A percentile compares a stretch with the other conserved stretches of the same genome.
Evolutionary conservation across 2,888 invertebrate species (phyloP).

Genomic region (Ectobius pallidus): DNA sequence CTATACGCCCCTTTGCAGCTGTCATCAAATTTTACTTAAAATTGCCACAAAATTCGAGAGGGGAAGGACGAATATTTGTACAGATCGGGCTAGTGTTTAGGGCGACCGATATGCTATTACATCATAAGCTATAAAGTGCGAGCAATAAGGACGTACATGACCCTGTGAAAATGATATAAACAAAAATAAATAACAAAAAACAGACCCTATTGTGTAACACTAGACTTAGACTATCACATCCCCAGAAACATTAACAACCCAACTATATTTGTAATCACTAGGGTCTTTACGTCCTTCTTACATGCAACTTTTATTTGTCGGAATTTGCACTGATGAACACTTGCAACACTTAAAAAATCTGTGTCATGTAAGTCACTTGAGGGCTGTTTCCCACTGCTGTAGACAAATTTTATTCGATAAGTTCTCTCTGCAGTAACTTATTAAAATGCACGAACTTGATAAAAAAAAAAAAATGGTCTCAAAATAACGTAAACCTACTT

Average conservation of each 20-base stretch:
- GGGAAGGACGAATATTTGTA: not conserved
- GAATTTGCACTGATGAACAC: no score
- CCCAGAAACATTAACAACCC: not conserved
- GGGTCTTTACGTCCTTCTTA: slow-evolving; percentile 1
- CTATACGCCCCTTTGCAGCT: not conserved
- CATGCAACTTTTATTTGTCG: not conserved
- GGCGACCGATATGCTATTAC: slow-evolving; percentile 19
- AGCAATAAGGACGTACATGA: slow-evolving; percentile 1
- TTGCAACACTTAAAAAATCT: no score
- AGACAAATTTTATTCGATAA: no score
- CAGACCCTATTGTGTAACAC: not conserved
- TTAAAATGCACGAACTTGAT: no score
- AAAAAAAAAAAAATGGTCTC: no score
- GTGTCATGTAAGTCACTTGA: no score
- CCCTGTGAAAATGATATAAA: not conserved
- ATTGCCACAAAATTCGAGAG: not conserved
- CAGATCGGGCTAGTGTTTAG: not conserved
- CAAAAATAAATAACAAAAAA: not conserved
- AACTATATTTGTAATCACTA: not conserved
- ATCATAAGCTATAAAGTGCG: not conserved
- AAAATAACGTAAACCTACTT: no score
- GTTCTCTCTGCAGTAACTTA: no score
- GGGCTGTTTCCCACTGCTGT: no score
- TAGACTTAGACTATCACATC: not conserved
- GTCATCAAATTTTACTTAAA: not conserved